Conservation (phyloP, 2,888 invertebrate species). For the Chrysomela aeneicollis region DNA sequence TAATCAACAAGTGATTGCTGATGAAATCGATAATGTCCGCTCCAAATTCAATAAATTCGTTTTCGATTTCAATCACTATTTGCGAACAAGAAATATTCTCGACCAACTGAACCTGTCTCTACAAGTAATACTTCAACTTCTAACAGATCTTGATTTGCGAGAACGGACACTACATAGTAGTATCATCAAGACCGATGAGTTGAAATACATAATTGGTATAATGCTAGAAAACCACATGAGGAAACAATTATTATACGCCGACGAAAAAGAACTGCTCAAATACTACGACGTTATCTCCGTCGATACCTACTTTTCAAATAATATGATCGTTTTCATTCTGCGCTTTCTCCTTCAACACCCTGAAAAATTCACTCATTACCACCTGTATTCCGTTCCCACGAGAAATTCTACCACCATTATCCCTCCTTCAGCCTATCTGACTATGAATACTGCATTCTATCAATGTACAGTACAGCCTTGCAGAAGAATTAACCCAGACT, state of each 20-base stretch:
- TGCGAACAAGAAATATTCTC: neutral
- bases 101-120: neutral
- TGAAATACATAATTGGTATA: neutral
- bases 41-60: neutral
- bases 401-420: neutral
- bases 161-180: neutral
- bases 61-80: neutral
- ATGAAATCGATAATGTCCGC: constrained; percentile 1
- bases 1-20: constrained; percentile 7
- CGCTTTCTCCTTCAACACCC: neutral
- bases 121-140: neutral
- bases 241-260: too few species aligned
- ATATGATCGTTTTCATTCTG: constrained; percentile 1
- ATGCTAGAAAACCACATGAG: too few species aligned
- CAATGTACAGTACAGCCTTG: neutral
- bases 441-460: neutral
- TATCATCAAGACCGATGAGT: neutral
- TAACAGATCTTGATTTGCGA: neutral
- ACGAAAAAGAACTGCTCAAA: neutral
- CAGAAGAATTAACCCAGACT: neutral
- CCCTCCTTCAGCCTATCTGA: neutral
- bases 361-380: neutral
- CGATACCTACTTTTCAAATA: neutral
- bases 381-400: neutral
- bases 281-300: neutral